These are phyloP conservation scores for Tachuris rubrigastra DNA, from an alignment of 2,113 vertebrate genomes.

Conservation along the genomic window DNA sequence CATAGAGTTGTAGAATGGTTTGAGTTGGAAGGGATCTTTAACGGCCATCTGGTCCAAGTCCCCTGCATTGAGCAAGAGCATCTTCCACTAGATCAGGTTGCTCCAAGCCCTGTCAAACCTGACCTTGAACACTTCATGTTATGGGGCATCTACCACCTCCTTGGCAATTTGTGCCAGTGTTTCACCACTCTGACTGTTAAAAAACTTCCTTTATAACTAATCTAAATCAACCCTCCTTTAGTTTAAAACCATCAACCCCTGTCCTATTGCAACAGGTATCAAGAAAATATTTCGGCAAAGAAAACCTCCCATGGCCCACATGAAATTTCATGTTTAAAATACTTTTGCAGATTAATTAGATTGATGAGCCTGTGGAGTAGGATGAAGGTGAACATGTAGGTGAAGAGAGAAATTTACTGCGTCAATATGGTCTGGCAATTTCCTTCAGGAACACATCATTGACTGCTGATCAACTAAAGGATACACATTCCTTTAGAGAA, in stretches of 20 bases:
- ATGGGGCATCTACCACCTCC: not conserved
- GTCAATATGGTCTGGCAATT: fast-evolving
- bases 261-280: not conserved
- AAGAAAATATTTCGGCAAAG: not conserved
- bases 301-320: fast-evolving
- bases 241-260: not conserved
- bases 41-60: not conserved
- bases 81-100: not conserved
- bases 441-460: fast-evolving
- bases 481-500: not conserved
- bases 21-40: not conserved
- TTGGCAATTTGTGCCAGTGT: too few species aligned
- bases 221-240: not conserved
- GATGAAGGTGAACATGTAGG: not conserved
- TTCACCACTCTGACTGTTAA: too few species aligned
- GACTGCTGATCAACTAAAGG: not conserved
- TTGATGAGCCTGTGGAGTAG: not conserved
- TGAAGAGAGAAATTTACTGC: not conserved
- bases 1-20: not conserved
- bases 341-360: not conserved
- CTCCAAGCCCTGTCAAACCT: not conserved
- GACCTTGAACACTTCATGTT: not conserved
- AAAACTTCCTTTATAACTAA: not conserved
- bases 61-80: not conserved
- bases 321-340: not conserved